Percentiles rank a stretch among this genome's conserved stretches.
These are phyloP conservation scores for Athetis lepigone DNA, from an alignment of 2,888 invertebrate species.

Conservation along the genomic window DNA sequence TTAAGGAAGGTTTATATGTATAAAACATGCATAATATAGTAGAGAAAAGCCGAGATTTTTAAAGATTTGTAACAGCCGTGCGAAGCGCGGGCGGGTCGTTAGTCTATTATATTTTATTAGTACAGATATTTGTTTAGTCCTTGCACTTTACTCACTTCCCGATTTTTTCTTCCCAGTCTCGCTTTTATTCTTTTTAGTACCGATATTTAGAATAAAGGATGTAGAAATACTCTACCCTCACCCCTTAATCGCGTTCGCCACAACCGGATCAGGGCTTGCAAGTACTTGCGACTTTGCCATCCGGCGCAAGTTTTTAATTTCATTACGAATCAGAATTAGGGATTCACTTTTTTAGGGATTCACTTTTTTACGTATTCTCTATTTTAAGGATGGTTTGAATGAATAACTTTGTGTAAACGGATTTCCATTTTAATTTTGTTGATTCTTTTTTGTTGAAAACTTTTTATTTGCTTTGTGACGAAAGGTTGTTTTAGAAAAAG, in stretches of 20 bases:
- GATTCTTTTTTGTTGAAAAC: constrained; percentile 19
- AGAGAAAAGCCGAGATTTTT: too few relatives aligned
- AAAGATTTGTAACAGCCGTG: too few relatives aligned
- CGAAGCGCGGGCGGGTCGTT: too few relatives aligned
- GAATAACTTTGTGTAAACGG: constrained; percentile 74
- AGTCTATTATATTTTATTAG: too few relatives aligned
- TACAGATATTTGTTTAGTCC: too few relatives aligned
- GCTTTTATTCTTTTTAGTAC: too few relatives aligned
- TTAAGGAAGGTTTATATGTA: too few relatives aligned
- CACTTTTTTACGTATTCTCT: constrained; percentile 72
- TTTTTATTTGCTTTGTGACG: constrained; percentile 25
- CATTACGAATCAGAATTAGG: constrained; percentile 76
- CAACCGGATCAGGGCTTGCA: constrained; percentile 63
- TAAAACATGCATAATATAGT: too few relatives aligned
- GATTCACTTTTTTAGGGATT: constrained; percentile 71
- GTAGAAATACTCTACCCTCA: constrained; percentile 19
- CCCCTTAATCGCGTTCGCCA: constrained; percentile 65
- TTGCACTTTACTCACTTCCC: too few relatives aligned
- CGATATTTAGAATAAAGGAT: too few relatives aligned
- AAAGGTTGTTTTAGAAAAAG: constrained; percentile 7
- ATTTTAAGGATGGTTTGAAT: constrained; percentile 69
- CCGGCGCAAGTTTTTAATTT: constrained; percentile 79
- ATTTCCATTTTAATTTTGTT: constrained; percentile 69
- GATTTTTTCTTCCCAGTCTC: too few relatives aligned
- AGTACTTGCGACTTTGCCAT: constrained; percentile 71